Conservation (phyloP, 2,797 vertebrate species). For the Sorex maritimensis region DNA sequence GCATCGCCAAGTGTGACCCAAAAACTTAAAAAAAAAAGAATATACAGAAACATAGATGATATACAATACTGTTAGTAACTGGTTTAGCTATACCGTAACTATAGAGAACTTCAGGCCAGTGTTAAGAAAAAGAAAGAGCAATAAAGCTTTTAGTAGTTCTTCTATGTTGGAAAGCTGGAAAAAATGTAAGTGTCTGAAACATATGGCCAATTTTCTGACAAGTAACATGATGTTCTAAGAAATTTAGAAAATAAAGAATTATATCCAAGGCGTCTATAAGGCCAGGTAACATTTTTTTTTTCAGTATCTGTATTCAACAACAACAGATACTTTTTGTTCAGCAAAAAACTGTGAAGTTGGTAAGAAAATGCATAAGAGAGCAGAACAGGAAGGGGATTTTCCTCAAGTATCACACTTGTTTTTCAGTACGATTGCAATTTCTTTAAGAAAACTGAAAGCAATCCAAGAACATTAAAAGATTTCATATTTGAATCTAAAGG, state of each 20-base stretch:
- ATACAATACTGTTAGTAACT: background rate
- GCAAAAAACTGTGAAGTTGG: no score
- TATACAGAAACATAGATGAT: background rate
- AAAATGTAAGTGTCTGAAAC: background rate
- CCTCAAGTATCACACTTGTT: background rate
- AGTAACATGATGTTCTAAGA: background rate
- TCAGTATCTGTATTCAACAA: background rate
- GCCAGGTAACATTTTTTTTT: background rate
- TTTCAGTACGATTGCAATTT: background rate
- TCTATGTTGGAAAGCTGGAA: background rate
- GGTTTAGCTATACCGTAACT: background rate
- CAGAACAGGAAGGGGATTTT: background rate
- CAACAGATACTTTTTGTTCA: background rate
- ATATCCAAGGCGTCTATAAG: background rate
- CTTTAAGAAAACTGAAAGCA: constrained; percentile 10
- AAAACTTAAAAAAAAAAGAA: no score
- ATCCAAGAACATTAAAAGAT: background rate
- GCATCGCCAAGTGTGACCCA: no score
- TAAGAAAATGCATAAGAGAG: background rate
- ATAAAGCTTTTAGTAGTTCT: background rate
- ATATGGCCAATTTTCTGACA: background rate
- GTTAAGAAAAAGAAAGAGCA: background rate
- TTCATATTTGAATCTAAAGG: background rate
- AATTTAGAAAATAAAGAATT: background rate
- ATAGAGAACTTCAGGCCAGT: background rate